Evolutionary conservation across 1,140 invertebrate species (phyloP).

Genomic region (Drosophila triauraria): DNA sequence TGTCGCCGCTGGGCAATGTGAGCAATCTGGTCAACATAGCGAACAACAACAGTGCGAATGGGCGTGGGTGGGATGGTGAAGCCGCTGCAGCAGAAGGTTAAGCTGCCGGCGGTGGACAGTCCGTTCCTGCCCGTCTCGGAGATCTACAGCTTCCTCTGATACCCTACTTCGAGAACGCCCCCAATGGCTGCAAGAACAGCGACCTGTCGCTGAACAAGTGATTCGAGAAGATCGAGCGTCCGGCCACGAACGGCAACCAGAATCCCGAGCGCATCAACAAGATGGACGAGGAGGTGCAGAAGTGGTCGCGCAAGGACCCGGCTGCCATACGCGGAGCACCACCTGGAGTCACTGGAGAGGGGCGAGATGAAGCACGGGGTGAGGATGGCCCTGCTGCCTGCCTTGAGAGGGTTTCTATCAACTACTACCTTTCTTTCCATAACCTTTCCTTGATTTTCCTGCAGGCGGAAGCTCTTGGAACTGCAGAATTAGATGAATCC

Average conservation of each 20-base stretch:
- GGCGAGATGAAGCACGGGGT: constrained; percentile 94
- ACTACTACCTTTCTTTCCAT: too few species aligned
- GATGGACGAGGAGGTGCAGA: constrained; percentile 99
- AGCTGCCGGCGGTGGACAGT: constrained; percentile 86
- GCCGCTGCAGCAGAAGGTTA: constrained; percentile 86
- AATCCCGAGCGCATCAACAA: constrained; percentile 97
- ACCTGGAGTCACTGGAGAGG: constrained; percentile 91
- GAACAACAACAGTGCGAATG: constrained; percentile 29
- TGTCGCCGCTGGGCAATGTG: constrained; percentile 33
- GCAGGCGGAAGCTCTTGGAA: constrained; percentile 52
- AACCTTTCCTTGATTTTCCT: neutral
- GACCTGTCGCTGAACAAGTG: constrained; percentile 98
- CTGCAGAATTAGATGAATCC: constrained; percentile 43
- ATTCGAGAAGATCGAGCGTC: constrained; percentile 98
- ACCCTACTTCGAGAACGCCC: constrained; percentile 99
- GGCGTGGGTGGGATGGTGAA: constrained; percentile 63
- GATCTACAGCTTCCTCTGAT: constrained; percentile 99
- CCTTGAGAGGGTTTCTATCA: too few species aligned
- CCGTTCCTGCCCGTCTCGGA: constrained; percentile 97
- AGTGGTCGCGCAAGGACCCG: constrained; percentile 98
- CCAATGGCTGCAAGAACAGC: constrained; percentile 99
- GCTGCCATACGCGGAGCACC: constrained; percentile 92
- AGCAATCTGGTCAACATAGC: constrained; percentile 55
- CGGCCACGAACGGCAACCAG: constrained; percentile 91
- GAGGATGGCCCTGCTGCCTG: too few species aligned